A percentile compares a stretch with the other conserved stretches of the same genome.
phyloP scores from a whole-genome alignment of 2,113 vertebrate genomes.

The Glaucomys volans region DNA sequence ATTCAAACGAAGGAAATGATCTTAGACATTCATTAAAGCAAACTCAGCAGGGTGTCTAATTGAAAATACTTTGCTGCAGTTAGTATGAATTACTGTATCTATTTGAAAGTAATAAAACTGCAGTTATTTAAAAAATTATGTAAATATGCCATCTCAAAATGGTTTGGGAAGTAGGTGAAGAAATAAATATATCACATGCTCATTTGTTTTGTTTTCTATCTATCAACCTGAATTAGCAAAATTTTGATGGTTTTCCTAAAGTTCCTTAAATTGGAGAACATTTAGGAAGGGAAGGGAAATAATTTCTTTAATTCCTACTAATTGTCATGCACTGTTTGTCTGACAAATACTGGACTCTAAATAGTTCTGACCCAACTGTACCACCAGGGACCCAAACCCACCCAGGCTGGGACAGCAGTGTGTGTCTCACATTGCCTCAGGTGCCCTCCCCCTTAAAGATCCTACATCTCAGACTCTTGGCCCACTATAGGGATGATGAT shows the following conservation, averaged over 20 bases:
- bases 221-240: constrained; percentile 46
- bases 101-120: constrained; percentile 71
- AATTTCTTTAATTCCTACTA: not conserved
- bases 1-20: constrained; percentile 72
- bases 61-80: constrained; percentile 73
- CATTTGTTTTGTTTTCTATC: constrained; percentile 53
- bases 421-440: not conserved
- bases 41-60: constrained; percentile 72
- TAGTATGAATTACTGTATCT: constrained; percentile 77
- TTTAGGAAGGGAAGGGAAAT: not conserved
- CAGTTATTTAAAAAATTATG: constrained; percentile 74
- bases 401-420: not conserved
- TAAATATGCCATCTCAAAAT: constrained; percentile 59
- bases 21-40: constrained; percentile 78
- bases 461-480: not conserved
- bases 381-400: not conserved
- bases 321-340: not conserved
- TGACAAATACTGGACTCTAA: not conserved
- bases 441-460: not conserved
- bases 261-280: constrained; percentile 1
- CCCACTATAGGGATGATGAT: not conserved
- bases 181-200: constrained; percentile 30
- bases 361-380: not conserved
- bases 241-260: not conserved
- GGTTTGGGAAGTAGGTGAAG: constrained; percentile 66